phyloP scores from a whole-genome alignment of 2,113 vertebrate species.

The Carassius carassius region DNA sequence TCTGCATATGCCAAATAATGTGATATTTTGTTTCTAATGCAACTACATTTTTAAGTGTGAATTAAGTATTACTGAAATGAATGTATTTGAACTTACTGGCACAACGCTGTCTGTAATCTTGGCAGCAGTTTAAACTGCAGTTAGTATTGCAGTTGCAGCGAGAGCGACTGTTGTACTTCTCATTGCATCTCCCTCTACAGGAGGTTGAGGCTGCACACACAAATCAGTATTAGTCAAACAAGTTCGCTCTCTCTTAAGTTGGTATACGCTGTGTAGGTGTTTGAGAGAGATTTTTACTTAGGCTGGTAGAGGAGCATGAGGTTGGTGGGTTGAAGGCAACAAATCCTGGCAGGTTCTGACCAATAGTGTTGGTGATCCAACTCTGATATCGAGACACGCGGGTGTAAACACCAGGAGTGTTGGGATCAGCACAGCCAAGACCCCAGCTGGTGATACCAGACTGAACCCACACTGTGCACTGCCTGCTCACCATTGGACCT shows the following conservation, averaged over 20 bases:
- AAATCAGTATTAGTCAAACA: background rate
- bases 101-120: background rate
- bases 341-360: constrained; percentile 36
- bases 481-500: constrained; percentile 44
- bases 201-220: background rate
- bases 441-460: constrained; percentile 55
- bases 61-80: background rate
- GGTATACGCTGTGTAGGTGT: background rate
- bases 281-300: background rate
- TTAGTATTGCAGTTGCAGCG: constrained; percentile 6
- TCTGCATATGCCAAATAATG: too few relatives aligned
- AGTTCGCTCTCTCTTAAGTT: background rate
- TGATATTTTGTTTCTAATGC: too few relatives aligned
- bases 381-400: constrained; percentile 28
- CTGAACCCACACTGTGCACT: constrained; percentile 41
- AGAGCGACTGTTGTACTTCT: background rate
- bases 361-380: constrained; percentile 27
- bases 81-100: background rate
- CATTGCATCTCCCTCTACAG: constrained; percentile 10
- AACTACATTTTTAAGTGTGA: too few relatives aligned
- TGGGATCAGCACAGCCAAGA: constrained; percentile 22
- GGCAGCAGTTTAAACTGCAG: constrained; percentile 3
- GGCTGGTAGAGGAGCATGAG: constrained; percentile 21
- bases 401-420: constrained; percentile 44
- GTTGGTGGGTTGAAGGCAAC: background rate